phyloP scores from a whole-genome alignment of 2,113 vertebrate genomes.

The Antechinus flavipes region DNA sequence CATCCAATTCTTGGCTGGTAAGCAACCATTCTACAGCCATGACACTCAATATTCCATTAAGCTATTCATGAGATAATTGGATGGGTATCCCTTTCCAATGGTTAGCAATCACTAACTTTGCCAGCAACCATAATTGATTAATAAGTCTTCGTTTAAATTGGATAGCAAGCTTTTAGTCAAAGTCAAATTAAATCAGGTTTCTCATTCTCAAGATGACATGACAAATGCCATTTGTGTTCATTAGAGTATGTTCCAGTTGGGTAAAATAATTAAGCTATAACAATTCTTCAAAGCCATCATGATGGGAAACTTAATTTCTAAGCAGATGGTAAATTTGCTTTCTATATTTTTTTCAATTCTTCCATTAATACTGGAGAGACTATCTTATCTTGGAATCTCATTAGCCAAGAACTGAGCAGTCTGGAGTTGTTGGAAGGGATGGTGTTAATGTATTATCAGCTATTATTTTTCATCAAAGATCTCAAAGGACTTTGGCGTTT shows the following conservation, averaged over 20 bases:
- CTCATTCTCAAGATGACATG: slow-evolving; percentile 14
- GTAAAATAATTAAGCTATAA: neutral
- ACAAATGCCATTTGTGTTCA: slow-evolving; percentile 1
- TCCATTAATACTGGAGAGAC: neutral
- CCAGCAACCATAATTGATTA: slow-evolving; percentile 10
- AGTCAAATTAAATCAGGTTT: slow-evolving; percentile 1
- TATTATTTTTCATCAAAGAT: neutral
- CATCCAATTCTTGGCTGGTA: neutral
- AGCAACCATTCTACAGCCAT: neutral
- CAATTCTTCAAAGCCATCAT: neutral
- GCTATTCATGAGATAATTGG: slow-evolving; percentile 12
- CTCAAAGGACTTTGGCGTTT: neutral
- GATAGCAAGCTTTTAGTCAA: neutral
- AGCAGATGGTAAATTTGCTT: neutral
- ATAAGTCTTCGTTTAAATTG: slow-evolving; percentile 6
- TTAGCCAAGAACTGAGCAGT: neutral
- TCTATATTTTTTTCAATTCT: neutral
- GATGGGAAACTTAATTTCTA: slow-evolving; percentile 2
- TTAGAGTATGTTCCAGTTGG: neutral
- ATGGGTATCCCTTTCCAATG: neutral
- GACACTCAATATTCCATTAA: neutral
- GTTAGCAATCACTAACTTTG: neutral
- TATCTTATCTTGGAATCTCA: neutral
- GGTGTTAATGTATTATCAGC: slow-evolving; percentile 6
- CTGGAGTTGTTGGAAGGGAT: neutral